Evolutionary conservation across 2,888 invertebrate species (phyloP), one percentile per base, ranked within the genome.

Genomic region (Xestia c-nigrum): DNA sequence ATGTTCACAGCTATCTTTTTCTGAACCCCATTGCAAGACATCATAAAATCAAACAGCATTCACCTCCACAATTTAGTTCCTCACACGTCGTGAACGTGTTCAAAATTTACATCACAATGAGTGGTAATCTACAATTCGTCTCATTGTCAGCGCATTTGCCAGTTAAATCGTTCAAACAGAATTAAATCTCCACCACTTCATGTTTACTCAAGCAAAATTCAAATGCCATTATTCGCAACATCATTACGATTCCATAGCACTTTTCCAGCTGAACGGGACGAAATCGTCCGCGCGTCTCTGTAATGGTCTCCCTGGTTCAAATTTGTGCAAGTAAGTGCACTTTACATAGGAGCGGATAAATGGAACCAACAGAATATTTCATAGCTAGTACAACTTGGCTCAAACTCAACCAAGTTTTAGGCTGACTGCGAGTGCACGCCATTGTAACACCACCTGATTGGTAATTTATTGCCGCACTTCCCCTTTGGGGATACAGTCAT

Each of bases 251-350:
- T 91, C 90, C 89, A 91, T 89, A 93, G 91, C 90, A 92, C 90
- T 93, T 93, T 93, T 92, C 93, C 91, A 89, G 88, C 81, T 89
- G 90, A 92, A 89, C 86, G 91, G 87, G 87, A 87, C 84, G 88
- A 90, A 93, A 91, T 92, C 91, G 90, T 85, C 88, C 85, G 86
- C 81, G 85, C 89, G 87, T 88, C 89, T 87, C 80, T 86, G 87
- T 92, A 92, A 93, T 92, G 91, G 91, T 90, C 89, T 90, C 86
- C 85, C 85, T 90, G 87, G 90, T 88, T 91, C 88, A 91, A 93
- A 92, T 92, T 92, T 92, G 91, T 92, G 91, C 92, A 91, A 92
- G 91, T 92, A 92, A 93, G 91, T 93, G 93, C 93, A 93, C 92
- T 92, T 91, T 91, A 91, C 90, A 88, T 89, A 88, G 86, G 85